phyloP scores from a whole-genome alignment of 2,888 invertebrate genomes.

The Meiosimyza decipiens region DNA sequence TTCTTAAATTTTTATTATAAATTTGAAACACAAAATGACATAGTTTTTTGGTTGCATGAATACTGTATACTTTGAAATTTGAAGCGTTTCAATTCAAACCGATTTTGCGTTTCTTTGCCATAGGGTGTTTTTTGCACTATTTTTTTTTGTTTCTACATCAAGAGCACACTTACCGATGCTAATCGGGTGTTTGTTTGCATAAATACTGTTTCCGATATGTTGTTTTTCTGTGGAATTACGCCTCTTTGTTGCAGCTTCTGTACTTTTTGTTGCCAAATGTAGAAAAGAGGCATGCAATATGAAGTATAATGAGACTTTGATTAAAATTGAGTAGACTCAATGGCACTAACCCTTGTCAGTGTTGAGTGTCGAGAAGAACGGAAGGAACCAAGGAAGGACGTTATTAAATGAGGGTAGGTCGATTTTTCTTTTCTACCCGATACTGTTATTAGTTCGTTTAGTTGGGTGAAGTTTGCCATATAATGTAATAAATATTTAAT shows the following conservation, averaged over 20 bases:
- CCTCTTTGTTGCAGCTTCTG: conserved; percentile 1
- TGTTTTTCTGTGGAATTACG: conserved; percentile 5
- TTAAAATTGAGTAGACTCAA: too few species aligned
- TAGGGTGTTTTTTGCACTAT: neutral
- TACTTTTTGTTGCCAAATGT: too few species aligned
- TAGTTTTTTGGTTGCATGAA: too few species aligned
- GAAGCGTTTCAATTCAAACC: too few species aligned
- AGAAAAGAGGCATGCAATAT: neutral
- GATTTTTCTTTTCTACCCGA: conserved; percentile 10
- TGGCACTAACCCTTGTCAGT: conserved; percentile 1
- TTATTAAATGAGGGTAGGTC: neutral
- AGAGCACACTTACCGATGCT: conserved; percentile 29
- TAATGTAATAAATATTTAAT: conserved; percentile 32
- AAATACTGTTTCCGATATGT: conserved; percentile 33
- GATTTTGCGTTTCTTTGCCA: neutral
- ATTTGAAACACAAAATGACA: too few species aligned
- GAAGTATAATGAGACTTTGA: too few species aligned
- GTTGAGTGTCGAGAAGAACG: neutral
- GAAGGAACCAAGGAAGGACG: neutral
- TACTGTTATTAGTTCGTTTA: conserved; percentile 29
- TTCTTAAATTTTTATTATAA: too few species aligned
- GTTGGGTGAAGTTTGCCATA: neutral
- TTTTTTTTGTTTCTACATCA: neutral
- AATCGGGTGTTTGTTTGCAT: conserved; percentile 33
- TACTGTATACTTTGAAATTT: too few species aligned